Evolutionary conservation across 2,888 invertebrate genomes (phyloP), one percentile per base, ranked within the genome.

Genomic region (Hypsopygia costalis): DNA sequence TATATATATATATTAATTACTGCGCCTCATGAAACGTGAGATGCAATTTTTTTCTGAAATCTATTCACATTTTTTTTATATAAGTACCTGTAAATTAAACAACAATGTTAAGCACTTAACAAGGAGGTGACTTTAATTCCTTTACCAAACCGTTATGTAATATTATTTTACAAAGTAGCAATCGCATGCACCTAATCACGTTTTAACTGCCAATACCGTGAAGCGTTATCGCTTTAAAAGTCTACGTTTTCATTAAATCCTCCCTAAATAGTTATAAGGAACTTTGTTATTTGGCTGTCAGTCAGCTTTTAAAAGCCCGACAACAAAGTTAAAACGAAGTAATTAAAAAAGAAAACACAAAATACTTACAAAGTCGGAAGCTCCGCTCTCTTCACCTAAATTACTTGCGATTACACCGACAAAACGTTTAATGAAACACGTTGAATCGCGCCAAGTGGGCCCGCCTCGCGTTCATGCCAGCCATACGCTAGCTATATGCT

Each of bases 311-410:
- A 83, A 85, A 81, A 82, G 77, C 77, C 74, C 73, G 69, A 71
- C 83, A 85, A 83, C 86, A 81, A 87, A 88, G 86, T 88, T 88
- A 81, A 85, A 87, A 87, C 86, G 82, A 87, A 85, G 86, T 87
- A 87, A 87, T 86, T 88, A 88, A 87, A 87, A 87, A 87, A 86
- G 86, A 86, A 86, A 87, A 86, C 83, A 85, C 85, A 87, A 85
- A 87, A 87, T 87, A 83, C 86, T 87, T 83, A 83, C 82, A 81
- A 86, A 87, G 85, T 88, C 85, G 85, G 87, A 86, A 86, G 85
- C 83, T 77, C 77, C 78, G 79, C 81, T 82, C 85, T 86, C 87
- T 86, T 83, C 86, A 85, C 81, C 87, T 86, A 87, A 87, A 87
- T 87, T 85, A 87, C 86, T 88, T 75, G 85, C 85, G 86, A 87